These are phyloP conservation scores for Eunapius fragilis DNA, from an alignment of 37 sponge, comb jelly and placozoan genomes.

Conservation along the genomic window DNA sequence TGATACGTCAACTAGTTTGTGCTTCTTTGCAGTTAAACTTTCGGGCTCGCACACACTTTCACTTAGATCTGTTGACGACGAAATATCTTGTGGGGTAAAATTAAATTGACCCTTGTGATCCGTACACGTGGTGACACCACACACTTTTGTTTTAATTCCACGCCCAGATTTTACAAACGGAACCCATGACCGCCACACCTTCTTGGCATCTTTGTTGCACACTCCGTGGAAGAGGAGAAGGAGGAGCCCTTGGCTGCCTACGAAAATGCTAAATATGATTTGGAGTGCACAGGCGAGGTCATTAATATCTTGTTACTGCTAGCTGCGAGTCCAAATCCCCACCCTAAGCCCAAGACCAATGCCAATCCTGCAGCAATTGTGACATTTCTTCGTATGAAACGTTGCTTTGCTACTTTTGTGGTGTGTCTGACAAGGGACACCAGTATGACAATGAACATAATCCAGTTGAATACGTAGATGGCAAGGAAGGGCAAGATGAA, in stretches of 20 bases:
- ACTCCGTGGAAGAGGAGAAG: slow-evolving; percentile 37
- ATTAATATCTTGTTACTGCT: slow-evolving; percentile 18
- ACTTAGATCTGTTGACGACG: neutral
- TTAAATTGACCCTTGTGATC: neutral
- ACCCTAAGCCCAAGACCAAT: slow-evolving; percentile 64
- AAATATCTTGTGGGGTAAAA: neutral
- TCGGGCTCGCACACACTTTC: neutral
- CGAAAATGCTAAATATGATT: slow-evolving; percentile 53
- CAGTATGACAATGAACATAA: slow-evolving; percentile 52
- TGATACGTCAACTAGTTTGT: neutral
- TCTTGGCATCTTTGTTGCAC: slow-evolving; percentile 20
- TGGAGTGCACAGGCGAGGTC: slow-evolving; percentile 17
- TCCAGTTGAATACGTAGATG: slow-evolving; percentile 68
- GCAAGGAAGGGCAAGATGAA: slow-evolving; percentile 49
- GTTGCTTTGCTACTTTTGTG: neutral
- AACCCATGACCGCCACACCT: slow-evolving; percentile 28
- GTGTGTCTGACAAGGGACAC: slow-evolving; percentile 11
- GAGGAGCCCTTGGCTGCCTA: slow-evolving; percentile 47
- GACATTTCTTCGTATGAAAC: neutral
- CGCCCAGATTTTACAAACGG: neutral
- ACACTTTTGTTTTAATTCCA: neutral
- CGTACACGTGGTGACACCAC: neutral
- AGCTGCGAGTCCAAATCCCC: slow-evolving; percentile 63
- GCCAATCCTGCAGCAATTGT: slow-evolving; percentile 48
- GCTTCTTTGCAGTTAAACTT: neutral